A percentile compares a stretch with the other conserved stretches of the same genome.
phyloP scores from a whole-genome alignment of 2,113 vertebrate genomes.

The human region GRCh38 chr9:86863001-86863500 shows the following conservation, averaged over 20 bases:
- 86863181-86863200: neutral
- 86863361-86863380: neutral
- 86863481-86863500: neutral
- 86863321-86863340: neutral
- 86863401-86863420: neutral
- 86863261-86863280: no score
- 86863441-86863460: neutral
- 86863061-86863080: neutral
- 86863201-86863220: no score
- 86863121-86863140: neutral
- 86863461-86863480: neutral
- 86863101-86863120: neutral
- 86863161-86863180: neutral
- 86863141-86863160: neutral
- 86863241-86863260: no score
- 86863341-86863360: neutral
- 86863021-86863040: neutral
- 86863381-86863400: neutral
- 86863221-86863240: no score
- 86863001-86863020: neutral
- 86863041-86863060: neutral
- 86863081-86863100: neutral
- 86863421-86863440: neutral
- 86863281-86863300: no score
- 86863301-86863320: neutral